Conservation (phyloP, 2,113 vertebrate genomes). For the Nothocercus julius region DNA sequence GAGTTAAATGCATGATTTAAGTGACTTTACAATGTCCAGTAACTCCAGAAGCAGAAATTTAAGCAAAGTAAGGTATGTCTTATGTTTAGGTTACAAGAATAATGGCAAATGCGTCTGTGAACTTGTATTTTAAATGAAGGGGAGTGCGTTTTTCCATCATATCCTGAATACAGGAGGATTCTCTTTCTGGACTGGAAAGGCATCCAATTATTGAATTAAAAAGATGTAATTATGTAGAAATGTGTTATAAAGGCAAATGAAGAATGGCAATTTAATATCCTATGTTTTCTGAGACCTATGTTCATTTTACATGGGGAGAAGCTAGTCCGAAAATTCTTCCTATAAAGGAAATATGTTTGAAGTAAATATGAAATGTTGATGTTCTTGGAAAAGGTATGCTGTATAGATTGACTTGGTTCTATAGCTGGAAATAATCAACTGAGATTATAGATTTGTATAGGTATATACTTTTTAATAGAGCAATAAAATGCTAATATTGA, state of each 20-base stretch:
- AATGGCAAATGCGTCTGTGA: neutral
- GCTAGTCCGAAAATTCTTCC: neutral
- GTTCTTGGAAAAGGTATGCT: neutral
- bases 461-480: neutral
- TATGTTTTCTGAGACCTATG: neutral
- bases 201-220: neutral
- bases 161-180: neutral
- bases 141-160: neutral
- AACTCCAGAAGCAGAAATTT: neutral
- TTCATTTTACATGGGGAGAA: neutral
- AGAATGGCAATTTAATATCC: neutral
- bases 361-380: neutral
- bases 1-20: neutral
- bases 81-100: neutral
- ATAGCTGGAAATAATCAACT: neutral
- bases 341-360: neutral
- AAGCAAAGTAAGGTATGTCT: neutral
- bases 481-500: conserved; percentile 11
- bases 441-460: neutral
- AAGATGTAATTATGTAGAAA: neutral
- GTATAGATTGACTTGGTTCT: neutral
- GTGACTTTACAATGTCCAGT: neutral
- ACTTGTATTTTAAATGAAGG: neutral
- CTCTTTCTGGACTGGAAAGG: neutral
- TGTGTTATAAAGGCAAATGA: neutral